These are phyloP conservation scores for Sarcophaga bullata DNA, from an alignment of 1,140 invertebrate genomes.

Conservation along the genomic window DNA sequence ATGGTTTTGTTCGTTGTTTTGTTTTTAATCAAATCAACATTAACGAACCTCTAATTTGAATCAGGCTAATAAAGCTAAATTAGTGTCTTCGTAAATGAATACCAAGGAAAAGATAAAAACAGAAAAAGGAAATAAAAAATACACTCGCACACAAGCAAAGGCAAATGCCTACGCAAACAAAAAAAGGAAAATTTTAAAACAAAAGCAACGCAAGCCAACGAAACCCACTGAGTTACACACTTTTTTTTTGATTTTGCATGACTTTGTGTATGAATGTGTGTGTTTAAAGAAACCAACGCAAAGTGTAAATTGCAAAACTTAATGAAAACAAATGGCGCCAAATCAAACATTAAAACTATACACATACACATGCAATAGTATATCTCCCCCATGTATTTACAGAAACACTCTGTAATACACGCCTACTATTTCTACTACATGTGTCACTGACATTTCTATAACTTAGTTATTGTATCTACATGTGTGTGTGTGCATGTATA, in stretches of 20 bases:
- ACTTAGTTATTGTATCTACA: no score
- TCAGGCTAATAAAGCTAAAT: constrained; percentile 3
- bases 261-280: not conserved
- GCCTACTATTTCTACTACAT: not conserved
- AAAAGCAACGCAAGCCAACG: not conserved
- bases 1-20: not conserved
- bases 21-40: not conserved
- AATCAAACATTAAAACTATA: constrained; percentile 38
- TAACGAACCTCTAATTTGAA: not conserved
- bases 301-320: constrained; percentile 26
- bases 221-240: not conserved
- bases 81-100: not conserved
- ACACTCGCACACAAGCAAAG: not conserved
- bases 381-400: not conserved
- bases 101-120: no score
- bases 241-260: not conserved
- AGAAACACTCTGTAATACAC: not conserved
- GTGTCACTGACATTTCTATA: no score
- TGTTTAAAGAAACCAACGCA: constrained; percentile 19
- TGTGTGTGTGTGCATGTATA: no score
- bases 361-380: not conserved
- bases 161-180: not conserved
- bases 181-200: not conserved
- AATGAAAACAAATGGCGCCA: constrained; percentile 38
- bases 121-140: no score